Conservation (phyloP, 2,113 vertebrate genomes). For the Oncorhynchus nerka region DNA sequence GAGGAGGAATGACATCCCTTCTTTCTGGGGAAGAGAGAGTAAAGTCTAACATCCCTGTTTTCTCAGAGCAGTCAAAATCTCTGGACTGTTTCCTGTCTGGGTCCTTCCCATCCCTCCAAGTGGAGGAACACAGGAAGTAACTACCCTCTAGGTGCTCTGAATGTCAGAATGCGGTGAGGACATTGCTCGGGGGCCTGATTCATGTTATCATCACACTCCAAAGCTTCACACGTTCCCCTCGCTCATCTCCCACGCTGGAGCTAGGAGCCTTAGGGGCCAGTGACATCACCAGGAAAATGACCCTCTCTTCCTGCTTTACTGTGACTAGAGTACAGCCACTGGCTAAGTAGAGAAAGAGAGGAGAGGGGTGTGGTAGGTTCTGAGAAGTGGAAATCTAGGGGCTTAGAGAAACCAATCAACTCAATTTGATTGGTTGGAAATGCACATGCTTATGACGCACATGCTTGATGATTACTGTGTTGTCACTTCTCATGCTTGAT, state of each 20-base stretch:
- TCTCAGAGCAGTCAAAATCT: constrained; percentile 67
- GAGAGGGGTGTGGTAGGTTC: not conserved
- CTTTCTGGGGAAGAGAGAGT: constrained; percentile 48
- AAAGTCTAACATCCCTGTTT: constrained; percentile 59
- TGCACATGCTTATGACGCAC: too few species aligned
- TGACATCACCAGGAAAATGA: constrained; percentile 20
- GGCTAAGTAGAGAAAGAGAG: not conserved
- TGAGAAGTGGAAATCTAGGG: constrained; percentile 3
- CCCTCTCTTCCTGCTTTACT: not conserved
- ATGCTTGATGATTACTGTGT: too few species aligned
- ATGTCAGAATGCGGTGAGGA: constrained; percentile 69
- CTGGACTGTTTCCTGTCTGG: constrained; percentile 59
- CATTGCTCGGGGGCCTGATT: constrained; percentile 72
- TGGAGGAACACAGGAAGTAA: constrained; percentile 69
- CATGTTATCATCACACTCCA: constrained; percentile 73
- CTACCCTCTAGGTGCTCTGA: constrained; percentile 69
- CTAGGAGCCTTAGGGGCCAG: not conserved
- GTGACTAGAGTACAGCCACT: constrained; percentile 6
- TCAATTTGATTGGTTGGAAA: too few species aligned
- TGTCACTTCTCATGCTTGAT: too few species aligned
- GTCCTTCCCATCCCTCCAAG: constrained; percentile 59
- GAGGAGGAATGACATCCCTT: constrained; percentile 41
- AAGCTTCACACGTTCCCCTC: constrained; percentile 64
- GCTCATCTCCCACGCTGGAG: not conserved
- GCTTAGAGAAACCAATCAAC: too few species aligned